phyloP scores from a whole-genome alignment of 2,888 invertebrate genomes.

The Chirona hameri region DNA sequence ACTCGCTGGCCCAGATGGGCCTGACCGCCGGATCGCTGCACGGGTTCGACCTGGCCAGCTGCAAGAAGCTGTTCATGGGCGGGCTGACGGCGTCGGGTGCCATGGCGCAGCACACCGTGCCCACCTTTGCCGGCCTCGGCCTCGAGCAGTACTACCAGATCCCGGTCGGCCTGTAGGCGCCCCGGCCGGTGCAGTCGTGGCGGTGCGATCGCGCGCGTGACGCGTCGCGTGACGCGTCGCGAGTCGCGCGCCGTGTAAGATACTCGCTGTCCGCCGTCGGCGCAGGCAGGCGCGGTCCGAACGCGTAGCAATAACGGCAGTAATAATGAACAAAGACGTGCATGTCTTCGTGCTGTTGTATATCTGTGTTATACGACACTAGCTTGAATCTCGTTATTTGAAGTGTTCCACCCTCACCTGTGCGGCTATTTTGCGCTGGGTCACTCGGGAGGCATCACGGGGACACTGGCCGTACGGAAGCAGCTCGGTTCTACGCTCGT shows the following conservation, averaged over 20 bases:
- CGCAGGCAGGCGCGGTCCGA: no score
- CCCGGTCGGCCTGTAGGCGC: slow-evolving; percentile 39
- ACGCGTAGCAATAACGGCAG: slow-evolving; percentile 23
- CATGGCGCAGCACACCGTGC: slow-evolving; percentile 33
- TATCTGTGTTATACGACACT: slow-evolving; percentile 25
- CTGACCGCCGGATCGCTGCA: slow-evolving; percentile 30
- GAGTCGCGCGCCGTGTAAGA: background rate
- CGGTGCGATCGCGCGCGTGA: background rate
- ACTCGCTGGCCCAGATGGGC: slow-evolving; percentile 47
- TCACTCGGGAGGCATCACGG: background rate
- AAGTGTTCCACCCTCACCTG: background rate
- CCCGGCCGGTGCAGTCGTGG: slow-evolving; percentile 27
- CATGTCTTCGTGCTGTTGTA: slow-evolving; percentile 23
- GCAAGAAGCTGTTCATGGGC: slow-evolving; percentile 32
- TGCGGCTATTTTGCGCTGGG: slow-evolving; percentile 1
- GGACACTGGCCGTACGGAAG: background rate
- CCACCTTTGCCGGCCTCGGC: slow-evolving; percentile 36
- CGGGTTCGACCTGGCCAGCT: slow-evolving; percentile 36
- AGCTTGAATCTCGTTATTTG: slow-evolving; percentile 9
- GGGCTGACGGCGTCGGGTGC: slow-evolving; percentile 35
- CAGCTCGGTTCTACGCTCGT: no score
- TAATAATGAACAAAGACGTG: slow-evolving; percentile 22
- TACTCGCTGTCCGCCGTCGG: background rate
- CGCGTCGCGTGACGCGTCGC: background rate
- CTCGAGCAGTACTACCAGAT: slow-evolving; percentile 39